Conservation (phyloP, 2,888 invertebrate species). For the Ditylenchus weischeri region DNA sequence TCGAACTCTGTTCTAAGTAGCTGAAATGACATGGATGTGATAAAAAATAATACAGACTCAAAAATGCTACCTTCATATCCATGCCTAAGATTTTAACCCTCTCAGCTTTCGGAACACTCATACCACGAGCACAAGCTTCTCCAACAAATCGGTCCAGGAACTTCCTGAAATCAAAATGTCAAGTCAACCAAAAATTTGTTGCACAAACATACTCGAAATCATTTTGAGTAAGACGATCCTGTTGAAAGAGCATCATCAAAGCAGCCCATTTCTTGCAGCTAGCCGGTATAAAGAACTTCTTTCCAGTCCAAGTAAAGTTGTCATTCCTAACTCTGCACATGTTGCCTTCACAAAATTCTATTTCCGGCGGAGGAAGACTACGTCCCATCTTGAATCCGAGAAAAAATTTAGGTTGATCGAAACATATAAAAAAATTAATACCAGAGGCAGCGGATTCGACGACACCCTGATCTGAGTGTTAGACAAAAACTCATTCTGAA, state of each 20-base stretch:
- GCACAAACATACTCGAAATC: conserved; percentile 9
- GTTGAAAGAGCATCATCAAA: conserved; percentile 15
- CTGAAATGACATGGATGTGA: not conserved
- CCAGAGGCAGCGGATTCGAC: conserved; percentile 14
- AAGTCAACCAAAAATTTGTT: not conserved
- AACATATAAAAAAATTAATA: conserved; percentile 14
- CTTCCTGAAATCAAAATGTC: not conserved
- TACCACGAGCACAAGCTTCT: conserved; percentile 5
- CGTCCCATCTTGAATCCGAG: conserved; percentile 3
- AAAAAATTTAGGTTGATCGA: too few relatives aligned
- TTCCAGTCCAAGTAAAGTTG: conserved; percentile 1
- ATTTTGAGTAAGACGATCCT: not conserved
- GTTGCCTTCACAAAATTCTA: conserved; percentile 3
- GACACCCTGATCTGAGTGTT: conserved; percentile 11
- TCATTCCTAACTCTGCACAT: not conserved
- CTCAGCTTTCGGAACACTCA: not conserved
- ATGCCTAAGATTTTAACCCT: not conserved
- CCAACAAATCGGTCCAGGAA: conserved; percentile 12
- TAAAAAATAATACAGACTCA: too few relatives aligned
- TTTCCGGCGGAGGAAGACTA: conserved; percentile 17
- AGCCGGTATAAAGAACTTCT: conserved; percentile 20
- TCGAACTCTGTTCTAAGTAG: conserved; percentile 4
- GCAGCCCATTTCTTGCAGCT: conserved; percentile 18
- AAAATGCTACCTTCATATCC: conserved; percentile 5
- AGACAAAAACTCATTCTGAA: conserved; percentile 19